Percentiles rank a stretch among this genome's conserved stretches.
Conservation (phyloP, 2,888 invertebrate genomes). For the Lutraria lutraria region DNA sequence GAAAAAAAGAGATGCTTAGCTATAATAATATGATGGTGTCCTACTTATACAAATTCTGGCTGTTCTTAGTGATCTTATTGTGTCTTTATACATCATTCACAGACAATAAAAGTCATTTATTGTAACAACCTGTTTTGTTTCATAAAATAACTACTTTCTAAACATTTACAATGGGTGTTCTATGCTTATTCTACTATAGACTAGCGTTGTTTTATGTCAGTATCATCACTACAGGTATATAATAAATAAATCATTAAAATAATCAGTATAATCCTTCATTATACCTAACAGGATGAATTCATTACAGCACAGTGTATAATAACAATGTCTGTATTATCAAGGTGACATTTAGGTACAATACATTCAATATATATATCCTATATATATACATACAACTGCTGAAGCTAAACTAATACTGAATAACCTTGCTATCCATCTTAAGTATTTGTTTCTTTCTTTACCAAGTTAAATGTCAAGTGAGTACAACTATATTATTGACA, state of each 20-base stretch:
- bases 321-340: background rate
- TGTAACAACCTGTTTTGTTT: background rate
- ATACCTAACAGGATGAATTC: background rate
- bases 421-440: no score
- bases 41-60: background rate
- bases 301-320: background rate
- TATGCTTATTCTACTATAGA: background rate
- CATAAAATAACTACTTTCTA: background rate
- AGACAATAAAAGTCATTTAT: background rate
- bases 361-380: no score
- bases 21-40: no score
- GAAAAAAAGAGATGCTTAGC: no score
- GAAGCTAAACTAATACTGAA: no score
- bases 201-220: no score
- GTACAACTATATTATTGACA: no score
- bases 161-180: background rate
- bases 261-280: constrained; percentile 10
- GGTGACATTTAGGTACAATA: background rate
- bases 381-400: no score
- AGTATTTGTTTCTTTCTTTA: no score
- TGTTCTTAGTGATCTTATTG: background rate
- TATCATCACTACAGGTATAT: background rate
- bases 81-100: background rate
- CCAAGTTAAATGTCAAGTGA: no score
- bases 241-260: background rate